Conservation (phyloP, 2,888 invertebrate species). For the Latheticus oryzae region DNA sequence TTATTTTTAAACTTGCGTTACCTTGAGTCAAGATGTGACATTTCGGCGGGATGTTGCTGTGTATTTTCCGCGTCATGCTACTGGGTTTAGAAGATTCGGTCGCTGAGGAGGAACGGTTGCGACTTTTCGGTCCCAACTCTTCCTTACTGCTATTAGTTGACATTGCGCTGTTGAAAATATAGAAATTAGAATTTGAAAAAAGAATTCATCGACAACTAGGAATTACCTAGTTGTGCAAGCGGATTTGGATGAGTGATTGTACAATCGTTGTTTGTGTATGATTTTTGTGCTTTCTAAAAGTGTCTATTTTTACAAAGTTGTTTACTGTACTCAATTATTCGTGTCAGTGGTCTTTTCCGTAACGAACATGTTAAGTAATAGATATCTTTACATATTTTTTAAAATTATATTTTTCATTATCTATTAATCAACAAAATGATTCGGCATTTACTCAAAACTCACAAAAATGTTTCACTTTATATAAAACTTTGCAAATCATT, state of each 20-base stretch:
- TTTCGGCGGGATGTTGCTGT: conserved; percentile 49
- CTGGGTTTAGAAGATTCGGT: conserved; percentile 78
- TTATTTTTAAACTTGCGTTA: conserved; percentile 39
- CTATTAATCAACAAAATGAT: conserved; percentile 8
- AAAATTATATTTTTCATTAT: conserved; percentile 8
- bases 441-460: too few relatives aligned
- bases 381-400: background rate
- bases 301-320: conserved; percentile 25
- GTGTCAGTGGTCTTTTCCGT: conserved; percentile 29
- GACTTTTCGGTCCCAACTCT: conserved; percentile 74
- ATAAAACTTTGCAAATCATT: conserved; percentile 28
- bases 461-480: too few relatives aligned
- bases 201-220: conserved; percentile 50
- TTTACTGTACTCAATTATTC: conserved; percentile 23
- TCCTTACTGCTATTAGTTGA: conserved; percentile 72
- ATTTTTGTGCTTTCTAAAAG: conserved; percentile 21
- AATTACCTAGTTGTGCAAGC: background rate
- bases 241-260: conserved; percentile 6
- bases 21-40: conserved; percentile 49
- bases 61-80: conserved; percentile 69
- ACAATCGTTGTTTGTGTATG: conserved; percentile 9
- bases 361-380: conserved; percentile 10
- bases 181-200: conserved; percentile 50
- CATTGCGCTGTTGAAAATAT: conserved; percentile 73
- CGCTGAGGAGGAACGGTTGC: conserved; percentile 77